phyloP scores from a whole-genome alignment of 2,797 vertebrate genomes.

The Poecile montanus region DNA sequence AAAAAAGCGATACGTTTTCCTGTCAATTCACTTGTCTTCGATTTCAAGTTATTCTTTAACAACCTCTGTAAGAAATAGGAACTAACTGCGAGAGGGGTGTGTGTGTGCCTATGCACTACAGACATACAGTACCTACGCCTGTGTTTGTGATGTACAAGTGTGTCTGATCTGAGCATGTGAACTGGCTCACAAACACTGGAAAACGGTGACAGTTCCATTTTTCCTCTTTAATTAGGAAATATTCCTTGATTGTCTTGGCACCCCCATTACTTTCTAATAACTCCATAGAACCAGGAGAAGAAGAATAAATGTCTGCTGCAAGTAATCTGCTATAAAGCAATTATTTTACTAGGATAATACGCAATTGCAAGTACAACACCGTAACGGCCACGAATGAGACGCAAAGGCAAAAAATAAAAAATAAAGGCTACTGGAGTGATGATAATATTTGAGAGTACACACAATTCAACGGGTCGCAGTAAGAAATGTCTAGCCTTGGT shows the following conservation, averaged over 20 bases:
- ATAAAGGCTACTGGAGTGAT: background rate
- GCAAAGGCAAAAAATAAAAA: background rate
- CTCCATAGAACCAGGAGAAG: slow-evolving; percentile 30
- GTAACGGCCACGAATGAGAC: background rate
- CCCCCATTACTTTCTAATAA: slow-evolving; percentile 57
- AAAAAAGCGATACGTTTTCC: background rate
- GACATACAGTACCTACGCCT: fast-evolving
- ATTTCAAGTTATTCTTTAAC: slow-evolving; percentile 3
- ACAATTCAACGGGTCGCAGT: background rate
- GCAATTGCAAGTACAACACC: background rate
- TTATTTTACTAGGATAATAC: slow-evolving; percentile 49
- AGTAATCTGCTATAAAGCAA: slow-evolving; percentile 57
- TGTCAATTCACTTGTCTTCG: background rate
- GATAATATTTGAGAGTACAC: background rate
- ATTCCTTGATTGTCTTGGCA: background rate
- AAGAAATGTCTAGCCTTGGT: background rate
- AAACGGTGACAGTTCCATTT: background rate
- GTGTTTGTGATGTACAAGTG: background rate
- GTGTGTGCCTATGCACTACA: fast-evolving
- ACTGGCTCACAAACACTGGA: background rate
- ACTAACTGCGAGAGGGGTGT: background rate
- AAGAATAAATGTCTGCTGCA: slow-evolving; percentile 47
- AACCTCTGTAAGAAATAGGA: background rate
- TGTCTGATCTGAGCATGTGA: background rate
- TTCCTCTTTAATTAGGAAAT: slow-evolving; percentile 7